phyloP scores from a whole-genome alignment of 2,113 vertebrate species.

The Oryzias javanicus region DNA sequence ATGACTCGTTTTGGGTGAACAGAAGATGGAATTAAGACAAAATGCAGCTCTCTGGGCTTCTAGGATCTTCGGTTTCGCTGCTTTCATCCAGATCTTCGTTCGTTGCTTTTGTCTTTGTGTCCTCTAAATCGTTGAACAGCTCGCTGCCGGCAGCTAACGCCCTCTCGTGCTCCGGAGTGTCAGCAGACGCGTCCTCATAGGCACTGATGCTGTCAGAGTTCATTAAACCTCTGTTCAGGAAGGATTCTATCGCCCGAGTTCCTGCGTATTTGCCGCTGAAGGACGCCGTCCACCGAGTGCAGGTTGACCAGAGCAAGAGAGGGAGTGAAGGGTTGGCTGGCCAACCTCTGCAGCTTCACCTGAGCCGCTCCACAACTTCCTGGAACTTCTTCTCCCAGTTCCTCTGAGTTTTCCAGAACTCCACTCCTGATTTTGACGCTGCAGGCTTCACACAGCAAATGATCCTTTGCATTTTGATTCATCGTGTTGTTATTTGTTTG shows the following conservation, averaged over 20 bases:
- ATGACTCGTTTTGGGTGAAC: not conserved
- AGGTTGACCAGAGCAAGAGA: conserved; percentile 46
- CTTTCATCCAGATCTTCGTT: not conserved
- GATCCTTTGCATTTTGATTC: not conserved
- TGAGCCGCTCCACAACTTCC: conserved; percentile 11
- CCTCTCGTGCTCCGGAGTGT: conserved; percentile 67
- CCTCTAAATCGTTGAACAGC: conserved; percentile 37
- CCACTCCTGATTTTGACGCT: not conserved
- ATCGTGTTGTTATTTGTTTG: conserved; percentile 8
- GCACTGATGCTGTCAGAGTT: conserved; percentile 70
- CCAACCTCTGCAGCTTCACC: conserved; percentile 39
- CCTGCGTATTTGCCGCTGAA: conserved; percentile 22
- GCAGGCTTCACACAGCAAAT: not conserved
- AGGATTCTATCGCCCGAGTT: not conserved
- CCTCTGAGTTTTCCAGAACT: conserved; percentile 10
- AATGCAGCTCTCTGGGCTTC: conserved; percentile 49
- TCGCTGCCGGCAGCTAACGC: conserved; percentile 46
- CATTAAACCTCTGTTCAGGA: no score
- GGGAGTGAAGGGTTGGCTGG: conserved; percentile 40
- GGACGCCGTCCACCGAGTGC: conserved; percentile 43
- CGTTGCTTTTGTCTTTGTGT: not conserved
- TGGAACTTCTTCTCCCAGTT: not conserved
- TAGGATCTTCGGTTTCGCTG: not conserved
- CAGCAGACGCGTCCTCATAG: conserved; percentile 73
- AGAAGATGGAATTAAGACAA: conserved; percentile 62